Base-by-base conservation (phyloP, 2,113 vertebrate genomes). In the Siphamia tubifer region DNA sequence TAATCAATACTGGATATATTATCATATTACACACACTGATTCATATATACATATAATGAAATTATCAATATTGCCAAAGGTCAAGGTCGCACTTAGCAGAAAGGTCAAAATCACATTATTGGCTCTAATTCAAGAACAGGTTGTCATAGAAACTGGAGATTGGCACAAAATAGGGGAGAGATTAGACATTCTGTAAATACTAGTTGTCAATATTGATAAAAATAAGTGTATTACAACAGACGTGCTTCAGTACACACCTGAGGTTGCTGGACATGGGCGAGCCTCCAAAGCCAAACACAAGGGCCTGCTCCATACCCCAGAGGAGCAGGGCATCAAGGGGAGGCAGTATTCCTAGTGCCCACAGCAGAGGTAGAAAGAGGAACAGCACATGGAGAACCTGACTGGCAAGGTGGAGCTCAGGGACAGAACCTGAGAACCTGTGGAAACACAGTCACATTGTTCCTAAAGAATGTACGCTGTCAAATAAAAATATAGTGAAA, bases 231-330 rank as follows among this genome's bases (percentile, higher is more conserved):
- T n/a, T n/a, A n/a, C n/a, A n/a, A n/a, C n/a, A n/a, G n/a, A n/a
- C n/a, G n/a, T n/a, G n/a, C n/a, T n/a, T n/a, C 43, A 27, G 13
- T 9, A 16, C 11, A 10, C 40, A 93, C 98, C 96, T 92, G 82
- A 93, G 58, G 84, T 96, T 95, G 73, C 93, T 96, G 79, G 96
- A 95, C 96, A 98, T 94, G 45, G 96, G 91, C 10, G 98, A 99
- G 53, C 98, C 97, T 81, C 98, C 98, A 32, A 99, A 91, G 44
- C 94, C 95, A 80, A 98, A 96, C 79, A 96, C 94, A 71, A 99
- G 92, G 57, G 91, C 77, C 63, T 99, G 98, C 62, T 99, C 98
- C 94, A 96, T 94, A 80, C 90, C 92, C 98, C 98, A 99, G 1
- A 98, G 93, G 74, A 96, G 89, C 79, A 99, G 92, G 10, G 97